Percentiles rank a stretch among this genome's conserved stretches.
Conservation (phyloP, 2,113 vertebrate genomes). For the Lampris megalopsis region DNA sequence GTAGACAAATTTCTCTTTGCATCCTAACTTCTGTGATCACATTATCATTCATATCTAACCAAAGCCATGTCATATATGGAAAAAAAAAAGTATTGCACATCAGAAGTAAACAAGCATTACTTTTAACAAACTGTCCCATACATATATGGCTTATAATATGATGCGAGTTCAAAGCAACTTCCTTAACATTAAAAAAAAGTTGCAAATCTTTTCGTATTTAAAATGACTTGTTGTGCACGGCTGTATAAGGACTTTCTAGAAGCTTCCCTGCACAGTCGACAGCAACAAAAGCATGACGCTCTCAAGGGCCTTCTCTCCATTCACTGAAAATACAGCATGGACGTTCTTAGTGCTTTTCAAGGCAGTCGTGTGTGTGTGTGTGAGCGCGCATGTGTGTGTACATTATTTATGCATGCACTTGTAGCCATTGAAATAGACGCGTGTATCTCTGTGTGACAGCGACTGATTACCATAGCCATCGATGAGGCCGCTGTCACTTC, state of each 20-base stretch:
- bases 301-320: constrained; percentile 31
- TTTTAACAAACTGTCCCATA: too few relatives aligned
- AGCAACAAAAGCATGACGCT: constrained; percentile 40
- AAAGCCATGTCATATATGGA: not conserved
- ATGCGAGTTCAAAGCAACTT: too few relatives aligned
- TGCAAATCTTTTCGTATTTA: not conserved
- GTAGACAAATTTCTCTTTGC: too few relatives aligned
- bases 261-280: constrained; percentile 7
- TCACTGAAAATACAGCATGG: constrained; percentile 20
- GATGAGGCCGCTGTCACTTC: constrained; percentile 41
- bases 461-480: constrained; percentile 51
- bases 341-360: constrained; percentile 18
- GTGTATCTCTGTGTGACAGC: not conserved
- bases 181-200: not conserved
- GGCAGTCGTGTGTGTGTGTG: not conserved
- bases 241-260: constrained; percentile 8
- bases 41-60: too few relatives aligned
- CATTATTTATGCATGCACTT: constrained; percentile 18
- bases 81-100: too few relatives aligned
- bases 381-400: not conserved
- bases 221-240: not conserved
- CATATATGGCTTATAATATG: too few relatives aligned
- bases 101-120: too few relatives aligned
- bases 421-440: not conserved
- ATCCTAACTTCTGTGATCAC: not conserved